Evolutionary conservation across 2,797 vertebrate species (phyloP).

Genomic region (Microctenopoma steveboyesi): DNA sequence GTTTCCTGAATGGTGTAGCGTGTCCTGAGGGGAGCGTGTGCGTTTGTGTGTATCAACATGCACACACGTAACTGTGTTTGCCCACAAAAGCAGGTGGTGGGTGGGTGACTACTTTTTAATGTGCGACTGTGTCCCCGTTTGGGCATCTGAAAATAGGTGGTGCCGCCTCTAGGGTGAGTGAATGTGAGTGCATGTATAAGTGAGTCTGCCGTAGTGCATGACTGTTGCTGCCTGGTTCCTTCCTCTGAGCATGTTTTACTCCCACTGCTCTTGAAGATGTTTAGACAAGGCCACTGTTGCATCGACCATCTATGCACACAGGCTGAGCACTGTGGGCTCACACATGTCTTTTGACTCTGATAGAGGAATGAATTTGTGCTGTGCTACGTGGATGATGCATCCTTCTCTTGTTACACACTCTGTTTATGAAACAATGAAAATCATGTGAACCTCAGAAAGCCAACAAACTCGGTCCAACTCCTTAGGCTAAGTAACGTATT

Average conservation of each 20-base stretch:
- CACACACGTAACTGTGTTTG: slow-evolving; percentile 39
- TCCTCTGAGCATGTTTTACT: slow-evolving; percentile 56
- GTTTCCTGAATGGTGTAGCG: slow-evolving; percentile 73
- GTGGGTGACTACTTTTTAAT: slow-evolving; percentile 55
- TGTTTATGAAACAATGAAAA: slow-evolving; percentile 38
- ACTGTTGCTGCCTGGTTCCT: slow-evolving; percentile 64
- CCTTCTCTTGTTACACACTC: slow-evolving; percentile 19
- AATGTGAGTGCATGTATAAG: slow-evolving; percentile 1
- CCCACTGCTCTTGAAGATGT: slow-evolving; percentile 50
- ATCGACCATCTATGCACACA: slow-evolving; percentile 37
- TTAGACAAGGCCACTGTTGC: slow-evolving; percentile 58
- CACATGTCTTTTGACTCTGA: slow-evolving; percentile 7
- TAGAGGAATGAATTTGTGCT: slow-evolving; percentile 14
- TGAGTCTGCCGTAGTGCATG: slow-evolving; percentile 43
- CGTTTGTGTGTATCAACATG: slow-evolving; percentile 6
- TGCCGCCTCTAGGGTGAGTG: slow-evolving; percentile 33
- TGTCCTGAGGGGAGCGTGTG: slow-evolving; percentile 52
- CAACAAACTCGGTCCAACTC: slow-evolving; percentile 11
- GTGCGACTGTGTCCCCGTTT: slow-evolving; percentile 52
- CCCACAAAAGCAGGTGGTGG: slow-evolving; percentile 65
- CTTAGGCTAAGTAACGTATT: slow-evolving; percentile 15
- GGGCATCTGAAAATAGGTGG: slow-evolving; percentile 55
- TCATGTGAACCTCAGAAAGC: slow-evolving; percentile 22
- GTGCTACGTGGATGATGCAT: slow-evolving; percentile 1
- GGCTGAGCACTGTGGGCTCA: slow-evolving; percentile 8